A percentile compares a stretch with the other conserved stretches of the same genome.
phyloP scores from a whole-genome alignment of 2,888 invertebrate genomes.

The Papilio protenor region DNA sequence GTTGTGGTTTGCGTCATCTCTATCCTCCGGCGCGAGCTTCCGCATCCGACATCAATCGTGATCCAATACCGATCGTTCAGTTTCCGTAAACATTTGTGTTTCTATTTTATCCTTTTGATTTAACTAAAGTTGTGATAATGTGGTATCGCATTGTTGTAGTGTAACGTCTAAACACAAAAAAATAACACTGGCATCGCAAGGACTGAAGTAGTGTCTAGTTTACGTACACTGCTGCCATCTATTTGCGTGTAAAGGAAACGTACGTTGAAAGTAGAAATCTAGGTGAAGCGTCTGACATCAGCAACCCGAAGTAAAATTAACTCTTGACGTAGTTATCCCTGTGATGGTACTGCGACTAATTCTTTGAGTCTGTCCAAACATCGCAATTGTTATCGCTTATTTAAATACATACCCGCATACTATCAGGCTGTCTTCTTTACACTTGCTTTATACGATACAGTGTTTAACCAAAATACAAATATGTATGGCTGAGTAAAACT shows the following conservation, averaged over 20 bases:
- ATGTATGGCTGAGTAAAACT: neutral
- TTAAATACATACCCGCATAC: slow-evolving; percentile 41
- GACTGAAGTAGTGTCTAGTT: slow-evolving; percentile 53
- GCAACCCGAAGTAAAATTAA: slow-evolving; percentile 79
- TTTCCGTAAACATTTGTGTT: slow-evolving; percentile 25
- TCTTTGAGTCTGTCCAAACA: slow-evolving; percentile 58
- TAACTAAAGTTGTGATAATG: neutral
- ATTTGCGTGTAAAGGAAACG: slow-evolving; percentile 68
- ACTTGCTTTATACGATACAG: neutral
- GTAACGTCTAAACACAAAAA: slow-evolving; percentile 33
- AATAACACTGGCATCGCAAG: slow-evolving; percentile 47
- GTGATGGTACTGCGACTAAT: slow-evolving; percentile 53
- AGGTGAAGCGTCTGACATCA: slow-evolving; percentile 83
- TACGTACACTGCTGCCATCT: slow-evolving; percentile 72
- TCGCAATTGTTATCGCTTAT: slow-evolving; percentile 62
- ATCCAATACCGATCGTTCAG: neutral
- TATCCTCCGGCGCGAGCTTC: slow-evolving; percentile 31
- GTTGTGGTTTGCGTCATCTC: slow-evolving; percentile 38
- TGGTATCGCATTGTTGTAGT: slow-evolving; percentile 33
- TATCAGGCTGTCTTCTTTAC: slow-evolving; percentile 14
- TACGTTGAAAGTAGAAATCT: slow-evolving; percentile 73
- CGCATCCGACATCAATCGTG: slow-evolving; percentile 20
- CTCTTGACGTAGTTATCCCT: slow-evolving; percentile 74
- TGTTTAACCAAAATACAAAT: neutral
- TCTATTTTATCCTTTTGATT: neutral